Conservation (phyloP, 2,797 vertebrate species). For the Epinephelus malabaricus region DNA sequence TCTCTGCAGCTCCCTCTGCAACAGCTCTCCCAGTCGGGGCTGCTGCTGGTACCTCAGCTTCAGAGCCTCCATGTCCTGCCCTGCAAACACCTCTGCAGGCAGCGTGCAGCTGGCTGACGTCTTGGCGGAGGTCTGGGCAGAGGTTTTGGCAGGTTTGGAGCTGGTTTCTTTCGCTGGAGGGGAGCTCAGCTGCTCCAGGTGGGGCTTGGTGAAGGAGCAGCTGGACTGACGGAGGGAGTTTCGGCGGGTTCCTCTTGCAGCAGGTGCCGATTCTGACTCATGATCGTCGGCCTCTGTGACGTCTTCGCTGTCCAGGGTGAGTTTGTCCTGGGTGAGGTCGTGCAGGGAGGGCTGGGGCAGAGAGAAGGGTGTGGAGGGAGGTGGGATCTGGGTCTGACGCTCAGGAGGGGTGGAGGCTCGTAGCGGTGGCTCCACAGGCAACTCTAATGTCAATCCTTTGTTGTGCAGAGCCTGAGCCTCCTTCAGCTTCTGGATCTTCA, state of each 20-base stretch:
- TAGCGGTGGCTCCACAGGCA: neutral
- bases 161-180: slow-evolving; percentile 84
- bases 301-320: slow-evolving; percentile 92
- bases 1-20: slow-evolving; percentile 82
- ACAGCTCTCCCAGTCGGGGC: slow-evolving; percentile 86
- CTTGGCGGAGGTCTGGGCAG: neutral
- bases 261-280: slow-evolving; percentile 60
- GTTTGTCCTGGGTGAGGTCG: slow-evolving; percentile 97
- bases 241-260: slow-evolving; percentile 81
- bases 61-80: slow-evolving; percentile 91
- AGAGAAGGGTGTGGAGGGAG: slow-evolving; percentile 78
- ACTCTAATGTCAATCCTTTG: slow-evolving; percentile 76
- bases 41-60: slow-evolving; percentile 87
- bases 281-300: slow-evolving; percentile 87
- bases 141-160: slow-evolving; percentile 28
- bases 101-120: slow-evolving; percentile 60
- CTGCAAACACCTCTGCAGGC: slow-evolving; percentile 88
- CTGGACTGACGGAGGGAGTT: slow-evolving; percentile 92
- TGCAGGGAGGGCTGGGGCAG: slow-evolving; percentile 95
- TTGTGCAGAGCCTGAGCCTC: slow-evolving; percentile 91
- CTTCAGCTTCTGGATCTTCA: slow-evolving; percentile 97
- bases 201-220: slow-evolving; percentile 93
- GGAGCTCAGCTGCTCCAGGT: slow-evolving; percentile 89
- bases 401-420: slow-evolving; percentile 73
- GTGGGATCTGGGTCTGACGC: slow-evolving; percentile 73